These are phyloP conservation scores for Phaetusa simplex DNA, from an alignment of 2,113 vertebrate species.

Conservation along the genomic window DNA sequence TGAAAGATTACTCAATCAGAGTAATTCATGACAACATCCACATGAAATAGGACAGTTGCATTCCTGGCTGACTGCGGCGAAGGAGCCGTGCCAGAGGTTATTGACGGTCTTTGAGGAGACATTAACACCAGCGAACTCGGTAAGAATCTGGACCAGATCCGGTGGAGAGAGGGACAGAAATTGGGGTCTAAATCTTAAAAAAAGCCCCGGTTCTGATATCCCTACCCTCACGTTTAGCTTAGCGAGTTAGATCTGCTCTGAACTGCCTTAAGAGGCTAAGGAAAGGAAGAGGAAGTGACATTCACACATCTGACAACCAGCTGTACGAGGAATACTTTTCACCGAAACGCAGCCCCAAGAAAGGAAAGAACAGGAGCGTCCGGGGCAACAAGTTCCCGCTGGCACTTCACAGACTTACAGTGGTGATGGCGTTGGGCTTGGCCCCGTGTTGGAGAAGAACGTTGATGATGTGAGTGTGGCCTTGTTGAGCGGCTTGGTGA, in stretches of 20 bases:
- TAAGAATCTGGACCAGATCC: neutral
- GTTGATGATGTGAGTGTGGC: conserved; percentile 96
- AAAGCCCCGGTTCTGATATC: neutral
- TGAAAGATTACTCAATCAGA: neutral
- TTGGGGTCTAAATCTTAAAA: neutral
- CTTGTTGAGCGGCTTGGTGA: conserved; percentile 97
- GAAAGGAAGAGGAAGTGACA: neutral
- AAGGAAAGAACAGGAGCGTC: neutral
- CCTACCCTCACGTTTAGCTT: neutral
- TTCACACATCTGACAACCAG: conserved; percentile 64
- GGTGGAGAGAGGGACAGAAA: neutral
- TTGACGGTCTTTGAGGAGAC: neutral
- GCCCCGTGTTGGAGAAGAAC: conserved; percentile 91
- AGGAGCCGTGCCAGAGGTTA: neutral
- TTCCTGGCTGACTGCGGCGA: neutral
- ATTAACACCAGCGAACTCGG: neutral
- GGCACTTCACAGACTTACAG: conserved; percentile 73
- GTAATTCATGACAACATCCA: too few species aligned
- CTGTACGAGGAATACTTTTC: conserved; percentile 5
- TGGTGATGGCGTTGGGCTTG: conserved; percentile 89
- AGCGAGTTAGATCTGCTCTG: neutral
- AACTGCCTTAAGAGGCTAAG: neutral
- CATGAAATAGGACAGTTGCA: neutral
- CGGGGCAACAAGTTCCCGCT: neutral
- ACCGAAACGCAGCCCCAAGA: neutral